A percentile compares a stretch with the other conserved stretches of the same genome.
Evolutionary conservation across 2,113 vertebrate species (phyloP).

Genomic region (Lophochroa leadbeateri): DNA sequence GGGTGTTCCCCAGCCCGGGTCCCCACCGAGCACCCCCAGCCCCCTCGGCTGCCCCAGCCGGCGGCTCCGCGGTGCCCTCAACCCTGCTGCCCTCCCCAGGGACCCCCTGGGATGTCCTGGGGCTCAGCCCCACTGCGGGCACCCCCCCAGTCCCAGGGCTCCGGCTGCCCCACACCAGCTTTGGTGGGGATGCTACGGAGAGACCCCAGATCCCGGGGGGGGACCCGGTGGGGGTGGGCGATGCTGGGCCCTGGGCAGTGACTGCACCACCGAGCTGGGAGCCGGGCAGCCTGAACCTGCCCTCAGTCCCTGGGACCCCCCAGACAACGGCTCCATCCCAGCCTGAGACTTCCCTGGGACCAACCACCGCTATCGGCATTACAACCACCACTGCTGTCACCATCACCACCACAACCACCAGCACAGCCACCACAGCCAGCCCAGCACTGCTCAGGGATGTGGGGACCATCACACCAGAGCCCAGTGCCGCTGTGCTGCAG

Average conservation of each 20-base stretch:
- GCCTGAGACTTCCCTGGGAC: neutral
- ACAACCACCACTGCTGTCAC: rapidly evolving
- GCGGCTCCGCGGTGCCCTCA: rapidly evolving
- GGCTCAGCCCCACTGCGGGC: rapidly evolving
- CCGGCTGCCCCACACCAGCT: rapidly evolving
- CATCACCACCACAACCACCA: neutral
- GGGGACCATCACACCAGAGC: rapidly evolving
- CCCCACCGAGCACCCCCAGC: rapidly evolving
- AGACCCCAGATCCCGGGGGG: neutral
- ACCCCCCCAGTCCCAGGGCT: neutral
- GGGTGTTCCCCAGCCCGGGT: rapidly evolving
- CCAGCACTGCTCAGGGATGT: rapidly evolving
- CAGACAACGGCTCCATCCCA: neutral
- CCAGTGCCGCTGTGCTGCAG: rapidly evolving
- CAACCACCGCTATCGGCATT: rapidly evolving
- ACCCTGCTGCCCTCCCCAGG: rapidly evolving
- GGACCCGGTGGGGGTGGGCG: rapidly evolving
- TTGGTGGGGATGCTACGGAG: neutral
- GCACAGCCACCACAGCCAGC: rapidly evolving
- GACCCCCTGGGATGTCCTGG: rapidly evolving
- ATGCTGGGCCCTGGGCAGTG: rapidly evolving
- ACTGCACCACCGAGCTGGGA: neutral
- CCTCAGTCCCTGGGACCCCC: neutral
- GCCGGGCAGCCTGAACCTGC: rapidly evolving
- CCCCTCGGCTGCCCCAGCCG: neutral